phyloP scores from a whole-genome alignment of 2,797 vertebrate species.

The Malacoctenus gilli region DNA sequence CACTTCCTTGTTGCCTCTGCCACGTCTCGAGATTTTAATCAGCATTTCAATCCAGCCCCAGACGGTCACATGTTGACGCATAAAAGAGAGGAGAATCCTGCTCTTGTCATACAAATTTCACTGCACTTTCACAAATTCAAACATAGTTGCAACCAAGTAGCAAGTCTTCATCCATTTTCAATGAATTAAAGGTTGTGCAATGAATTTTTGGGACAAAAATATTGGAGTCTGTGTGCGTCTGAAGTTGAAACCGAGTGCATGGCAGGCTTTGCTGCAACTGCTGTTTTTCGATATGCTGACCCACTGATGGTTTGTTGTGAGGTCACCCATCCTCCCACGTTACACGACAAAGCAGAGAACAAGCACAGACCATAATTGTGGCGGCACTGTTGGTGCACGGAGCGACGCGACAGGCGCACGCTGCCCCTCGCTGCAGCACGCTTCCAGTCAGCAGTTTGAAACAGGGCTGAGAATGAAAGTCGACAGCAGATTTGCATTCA shows the following conservation, averaged over 20 bases:
- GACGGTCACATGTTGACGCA: not conserved
- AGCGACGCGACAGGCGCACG: too few species aligned
- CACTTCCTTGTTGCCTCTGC: conserved; percentile 32
- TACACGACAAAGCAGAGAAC: too few species aligned
- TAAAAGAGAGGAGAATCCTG: not conserved
- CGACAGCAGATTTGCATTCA: too few species aligned
- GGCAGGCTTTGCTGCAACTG: not conserved
- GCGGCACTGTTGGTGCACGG: too few species aligned
- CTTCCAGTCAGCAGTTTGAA: too few species aligned
- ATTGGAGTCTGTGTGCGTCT: not conserved
- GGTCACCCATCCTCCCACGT: too few species aligned
- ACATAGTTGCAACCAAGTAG: not conserved
- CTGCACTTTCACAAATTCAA: not conserved
- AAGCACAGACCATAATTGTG: too few species aligned
- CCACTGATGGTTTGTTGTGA: too few species aligned
- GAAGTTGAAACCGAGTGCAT: too few species aligned
- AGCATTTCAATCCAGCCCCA: conserved; percentile 6
- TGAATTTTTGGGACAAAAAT: not conserved
- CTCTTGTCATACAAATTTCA: not conserved
- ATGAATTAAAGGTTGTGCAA: not conserved
- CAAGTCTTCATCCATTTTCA: not conserved
- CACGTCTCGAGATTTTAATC: conserved; percentile 35
- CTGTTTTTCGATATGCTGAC: not conserved
- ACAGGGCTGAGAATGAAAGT: too few species aligned
- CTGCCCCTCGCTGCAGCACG: too few species aligned